Evolutionary conservation across 2,113 vertebrate genomes (phyloP), one percentile per base, ranked within the genome.

Genomic region (Muscicapa adusta): DNA sequence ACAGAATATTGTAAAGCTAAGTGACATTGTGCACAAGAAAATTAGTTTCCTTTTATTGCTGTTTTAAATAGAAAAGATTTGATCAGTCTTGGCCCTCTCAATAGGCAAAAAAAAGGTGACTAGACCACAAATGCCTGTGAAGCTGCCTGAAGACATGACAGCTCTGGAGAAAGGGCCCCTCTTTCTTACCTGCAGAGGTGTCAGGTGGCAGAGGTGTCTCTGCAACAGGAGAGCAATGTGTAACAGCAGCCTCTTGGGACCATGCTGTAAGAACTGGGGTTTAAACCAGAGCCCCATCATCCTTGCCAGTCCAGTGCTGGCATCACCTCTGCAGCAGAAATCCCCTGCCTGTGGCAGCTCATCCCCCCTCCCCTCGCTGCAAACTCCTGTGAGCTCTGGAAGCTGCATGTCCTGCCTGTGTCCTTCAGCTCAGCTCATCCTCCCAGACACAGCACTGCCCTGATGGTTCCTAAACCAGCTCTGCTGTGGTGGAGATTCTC

Each of bases 1-100:
- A 86, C 79, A 94, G 76, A 90, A 72, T 76, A 70, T 53, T 77
- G 51, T 80, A 90, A 93, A 91, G 71, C 60, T 79, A 76, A 63
- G 75, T 88, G 93, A 80, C 16, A 15, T 14, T 33, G 15, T 47
- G 50, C 48, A 66, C 38, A 62, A 66, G 67, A 93, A 85, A 85
- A 91, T 71, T 36, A 89, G 63, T 75, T 94, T 71, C 38, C 38
- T 82, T 94, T 94, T 82, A 57, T 66, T 91, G 50, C 45, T 79
- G 12, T 50, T 91, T 80, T 83, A 80, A 73, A 62, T 38, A 74
- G 78, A 58, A 85, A 88, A 90, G 23, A 67, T 47, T 82, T 88
- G 63, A 77, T 89, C 58, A 29, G 22, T 57, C 38, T 92, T 85
- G 76, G 10, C 18, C 45, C 20, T 47, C 24, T 72, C n/a, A 50